Percentiles rank a stretch among this genome's conserved stretches.
These are phyloP conservation scores for Drosophila macrospina DNA, from an alignment of 2,888 invertebrate species.

Conservation along the genomic window DNA sequence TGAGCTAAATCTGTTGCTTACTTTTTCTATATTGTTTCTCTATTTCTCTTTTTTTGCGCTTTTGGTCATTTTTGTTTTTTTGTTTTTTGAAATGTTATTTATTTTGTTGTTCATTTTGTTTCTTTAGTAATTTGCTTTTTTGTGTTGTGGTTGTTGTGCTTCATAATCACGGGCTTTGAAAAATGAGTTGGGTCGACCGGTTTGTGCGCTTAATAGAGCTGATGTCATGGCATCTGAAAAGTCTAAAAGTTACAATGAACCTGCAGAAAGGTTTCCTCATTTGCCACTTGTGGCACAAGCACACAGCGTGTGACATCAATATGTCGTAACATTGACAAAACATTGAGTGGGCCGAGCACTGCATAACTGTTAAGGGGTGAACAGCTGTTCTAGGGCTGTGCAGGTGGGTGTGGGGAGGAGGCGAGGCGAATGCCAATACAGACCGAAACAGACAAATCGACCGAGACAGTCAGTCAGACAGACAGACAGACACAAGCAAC, in stretches of 20 bases:
- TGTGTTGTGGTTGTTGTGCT: conserved; percentile 20
- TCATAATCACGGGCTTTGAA: conserved; percentile 67
- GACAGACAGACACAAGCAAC: conserved; percentile 41
- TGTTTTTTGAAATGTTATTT: conserved; percentile 14
- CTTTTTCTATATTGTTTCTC: neutral
- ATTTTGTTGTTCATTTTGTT: conserved; percentile 43
- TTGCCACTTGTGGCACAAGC: conserved; percentile 56
- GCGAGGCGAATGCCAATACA: conserved; percentile 66
- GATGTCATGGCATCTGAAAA: conserved; percentile 65
- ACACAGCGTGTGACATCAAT: conserved; percentile 54
- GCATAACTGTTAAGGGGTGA: conserved; percentile 1
- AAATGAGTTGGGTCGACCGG: conserved; percentile 74
- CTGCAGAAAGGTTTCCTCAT: conserved; percentile 37
- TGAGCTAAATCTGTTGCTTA: conserved; percentile 28
- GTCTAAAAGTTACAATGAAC: conserved; percentile 52
- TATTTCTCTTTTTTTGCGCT: conserved; percentile 2
- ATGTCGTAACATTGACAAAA: conserved; percentile 65
- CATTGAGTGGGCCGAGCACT: conserved; percentile 30
- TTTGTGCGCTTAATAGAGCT: conserved; percentile 63
- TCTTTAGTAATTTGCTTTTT: conserved; percentile 46
- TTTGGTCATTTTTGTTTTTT: conserved; percentile 15
- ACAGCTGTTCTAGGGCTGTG: conserved; percentile 52
- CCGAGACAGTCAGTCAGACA: conserved; percentile 29
- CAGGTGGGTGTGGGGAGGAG: neutral
- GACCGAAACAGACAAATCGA: conserved; percentile 33